Evolutionary conservation across 2,113 vertebrate species (phyloP), one percentile per base, ranked within the genome.

Genomic region (Notothenia rossii): DNA sequence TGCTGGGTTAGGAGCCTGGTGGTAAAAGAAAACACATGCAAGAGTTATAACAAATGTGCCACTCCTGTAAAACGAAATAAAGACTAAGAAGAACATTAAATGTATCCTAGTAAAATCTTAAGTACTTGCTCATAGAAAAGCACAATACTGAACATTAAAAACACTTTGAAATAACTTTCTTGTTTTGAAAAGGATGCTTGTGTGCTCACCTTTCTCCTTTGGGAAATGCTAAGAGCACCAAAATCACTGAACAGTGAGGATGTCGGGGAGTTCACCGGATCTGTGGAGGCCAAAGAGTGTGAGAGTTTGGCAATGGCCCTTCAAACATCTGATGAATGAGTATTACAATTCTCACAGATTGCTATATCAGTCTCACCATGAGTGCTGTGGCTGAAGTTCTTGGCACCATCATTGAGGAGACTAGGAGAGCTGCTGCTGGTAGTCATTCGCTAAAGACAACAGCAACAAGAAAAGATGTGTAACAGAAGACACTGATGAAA

Each of bases 391-490:
- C 92, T 95, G 59, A 89, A 99, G 87, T 96, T 96, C 96, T 99
- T 99, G 96, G 97, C 97, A 99, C 98, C 96, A 89, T 99, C 98
- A 77, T 97, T 99, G 75, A 98, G 95, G 94, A 99, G 97, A 95
- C 98, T 99, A 63, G 98, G 97, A 76, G 98, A 99, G 83, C 97
- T 99, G 96, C 96, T 99, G 96, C 98, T 99, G 94, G 96, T 99
- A 89, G 97, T 97, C 95, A 99, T 98, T 86, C 98, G 96, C 98
- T 99, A 87, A 56, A 95, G 88, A 92, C 89, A 76, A 78, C 40
- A 79, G 75, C 62, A 88, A 53, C 29, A 70, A 77, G 0, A 79
- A 54, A 5, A 81, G 5, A 67, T 50, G n/a, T 56, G n/a, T 63
- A 25, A 53, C 7, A 69, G 53, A 40, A 58, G 9, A 10, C 3